Percentiles rank a stretch among this genome's conserved stretches.
These are phyloP conservation scores for Ranitomeya variabilis DNA, from an alignment of 2,113 vertebrate species.

Conservation along the genomic window DNA sequence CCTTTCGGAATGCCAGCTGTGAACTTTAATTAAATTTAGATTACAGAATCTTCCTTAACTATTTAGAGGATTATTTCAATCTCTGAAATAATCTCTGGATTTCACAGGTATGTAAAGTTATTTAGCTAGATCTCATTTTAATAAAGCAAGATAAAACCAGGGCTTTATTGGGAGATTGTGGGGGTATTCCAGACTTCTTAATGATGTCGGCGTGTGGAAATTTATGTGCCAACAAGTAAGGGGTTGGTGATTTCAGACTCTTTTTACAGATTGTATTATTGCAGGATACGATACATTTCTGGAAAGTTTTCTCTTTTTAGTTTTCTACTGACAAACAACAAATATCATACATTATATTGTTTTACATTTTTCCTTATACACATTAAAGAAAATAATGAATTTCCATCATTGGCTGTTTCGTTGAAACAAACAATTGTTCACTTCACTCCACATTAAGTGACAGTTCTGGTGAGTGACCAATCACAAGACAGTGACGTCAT, in stretches of 20 bases:
- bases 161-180: conserved; percentile 52
- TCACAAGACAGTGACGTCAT: too few relatives aligned
- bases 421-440: too few relatives aligned
- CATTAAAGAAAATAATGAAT: too few relatives aligned
- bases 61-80: conserved; percentile 63
- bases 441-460: too few relatives aligned
- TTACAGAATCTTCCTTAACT: conserved; percentile 53
- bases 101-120: conserved; percentile 67
- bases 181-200: conserved; percentile 2
- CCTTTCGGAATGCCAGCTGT: conserved; percentile 45
- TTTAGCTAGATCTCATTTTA: conserved; percentile 65
- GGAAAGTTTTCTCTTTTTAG: background rate
- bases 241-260: background rate
- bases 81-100: conserved; percentile 67
- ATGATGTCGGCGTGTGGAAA: conserved; percentile 7
- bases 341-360: background rate
- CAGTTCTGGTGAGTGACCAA: too few relatives aligned
- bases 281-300: background rate
- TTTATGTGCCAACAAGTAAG: background rate
- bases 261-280: background rate
- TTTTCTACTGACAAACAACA: background rate
- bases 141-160: conserved; percentile 44
- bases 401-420: too few relatives aligned
- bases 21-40: conserved; percentile 53
- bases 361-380: background rate